Conservation (phyloP, 2,113 vertebrate genomes). For the Burhinus bistriatus region DNA sequence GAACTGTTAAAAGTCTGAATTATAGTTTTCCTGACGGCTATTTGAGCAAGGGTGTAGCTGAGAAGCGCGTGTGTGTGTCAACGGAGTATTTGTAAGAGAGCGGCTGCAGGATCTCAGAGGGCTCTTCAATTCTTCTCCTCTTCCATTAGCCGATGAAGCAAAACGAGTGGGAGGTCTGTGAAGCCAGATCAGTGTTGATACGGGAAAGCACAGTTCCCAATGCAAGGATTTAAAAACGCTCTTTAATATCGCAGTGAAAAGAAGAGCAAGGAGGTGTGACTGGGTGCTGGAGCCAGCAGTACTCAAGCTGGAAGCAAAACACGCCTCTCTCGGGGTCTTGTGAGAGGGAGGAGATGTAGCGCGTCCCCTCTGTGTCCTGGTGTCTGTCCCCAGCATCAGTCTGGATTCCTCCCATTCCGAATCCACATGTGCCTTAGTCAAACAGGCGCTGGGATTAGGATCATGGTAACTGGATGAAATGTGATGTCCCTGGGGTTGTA, state of each 20-base stretch:
- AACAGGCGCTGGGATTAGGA: background rate
- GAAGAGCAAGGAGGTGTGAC: background rate
- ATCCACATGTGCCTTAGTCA: background rate
- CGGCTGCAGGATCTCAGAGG: background rate
- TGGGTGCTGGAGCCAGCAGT: background rate
- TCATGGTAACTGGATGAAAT: background rate
- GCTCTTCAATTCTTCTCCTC: background rate
- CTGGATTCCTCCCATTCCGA: accelerated
- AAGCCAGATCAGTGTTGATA: conserved; percentile 15
- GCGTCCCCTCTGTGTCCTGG: accelerated
- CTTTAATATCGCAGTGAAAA: background rate
- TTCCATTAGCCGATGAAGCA: conserved; percentile 41
- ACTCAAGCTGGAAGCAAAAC: background rate
- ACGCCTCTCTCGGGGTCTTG: accelerated
- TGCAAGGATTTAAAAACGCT: background rate
- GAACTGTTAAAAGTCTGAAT: conserved; percentile 35
- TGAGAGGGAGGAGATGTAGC: background rate
- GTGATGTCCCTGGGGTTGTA: background rate
- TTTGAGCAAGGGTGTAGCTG: background rate
- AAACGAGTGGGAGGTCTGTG: conserved; percentile 35
- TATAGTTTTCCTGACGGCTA: background rate
- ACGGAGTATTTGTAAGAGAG: background rate
- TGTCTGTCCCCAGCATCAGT: background rate
- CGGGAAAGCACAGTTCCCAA: background rate
- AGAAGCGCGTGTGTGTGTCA: background rate